These are phyloP conservation scores for Rachycentron canadum DNA, from an alignment of 2,797 vertebrate genomes.

Conservation along the genomic window DNA sequence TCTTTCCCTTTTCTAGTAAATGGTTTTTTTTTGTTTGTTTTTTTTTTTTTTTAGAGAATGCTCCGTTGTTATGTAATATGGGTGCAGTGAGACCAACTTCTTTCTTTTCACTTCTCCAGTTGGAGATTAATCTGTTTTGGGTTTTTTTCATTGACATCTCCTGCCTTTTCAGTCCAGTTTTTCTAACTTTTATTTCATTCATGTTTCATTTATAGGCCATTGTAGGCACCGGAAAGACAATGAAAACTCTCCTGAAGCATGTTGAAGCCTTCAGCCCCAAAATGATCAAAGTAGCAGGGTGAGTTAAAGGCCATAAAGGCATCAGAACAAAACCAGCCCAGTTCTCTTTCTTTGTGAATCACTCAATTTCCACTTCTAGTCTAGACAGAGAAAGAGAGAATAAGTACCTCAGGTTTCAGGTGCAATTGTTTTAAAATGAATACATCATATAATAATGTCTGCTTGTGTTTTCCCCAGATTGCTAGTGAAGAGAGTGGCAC, in stretches of 20 bases:
- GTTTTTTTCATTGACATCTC: conserved; percentile 15
- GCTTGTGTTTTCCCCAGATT: conserved; percentile 82
- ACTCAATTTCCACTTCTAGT: conserved; percentile 59
- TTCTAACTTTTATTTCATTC: no score
- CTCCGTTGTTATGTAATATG: conserved; percentile 18
- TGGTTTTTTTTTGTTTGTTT: not conserved
- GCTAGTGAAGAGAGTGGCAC: conserved; percentile 92
- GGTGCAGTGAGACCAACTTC: conserved; percentile 34
- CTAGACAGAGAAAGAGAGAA: conserved; percentile 52
- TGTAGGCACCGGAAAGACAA: conserved; percentile 93
- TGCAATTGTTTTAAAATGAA: conserved; percentile 22
- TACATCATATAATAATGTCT: conserved; percentile 33
- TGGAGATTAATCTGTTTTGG: conserved; percentile 1
- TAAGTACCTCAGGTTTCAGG: conserved; percentile 17
- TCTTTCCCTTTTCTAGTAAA: no score
- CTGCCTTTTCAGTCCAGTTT: conserved; percentile 37
- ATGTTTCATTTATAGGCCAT: conserved; percentile 89
- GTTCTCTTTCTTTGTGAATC: conserved; percentile 56
- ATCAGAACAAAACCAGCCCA: conserved; percentile 43
- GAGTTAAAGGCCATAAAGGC: conserved; percentile 65
- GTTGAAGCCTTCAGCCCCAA: conserved; percentile 91
- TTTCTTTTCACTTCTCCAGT: conserved; percentile 24
- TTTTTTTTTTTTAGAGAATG: conserved; percentile 18
- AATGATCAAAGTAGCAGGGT: conserved; percentile 96
- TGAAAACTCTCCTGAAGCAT: conserved; percentile 90